Base-by-base conservation (phyloP, 2,113 vertebrate genomes). In the Chaenocephalus aceratus region DNA sequence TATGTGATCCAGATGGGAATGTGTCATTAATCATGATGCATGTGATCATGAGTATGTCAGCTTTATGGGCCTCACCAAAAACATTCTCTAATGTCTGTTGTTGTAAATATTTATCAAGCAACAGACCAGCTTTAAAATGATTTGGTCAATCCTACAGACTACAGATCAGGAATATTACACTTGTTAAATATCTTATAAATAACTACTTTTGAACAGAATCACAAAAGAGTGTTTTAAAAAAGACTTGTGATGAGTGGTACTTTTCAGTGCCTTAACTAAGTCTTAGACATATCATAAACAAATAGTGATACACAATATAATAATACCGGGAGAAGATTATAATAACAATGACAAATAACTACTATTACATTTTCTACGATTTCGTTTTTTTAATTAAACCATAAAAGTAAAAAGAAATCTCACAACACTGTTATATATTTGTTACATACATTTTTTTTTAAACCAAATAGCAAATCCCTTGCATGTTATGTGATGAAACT, bases 61-160 rank as follows among this genome's bases (percentile, higher is more conserved):
- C 46, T 74, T 66, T 13, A 60, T 54, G 30, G 10, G 64, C 52
- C 62, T 77, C 15, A 10, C 7, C 54, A 48, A 53, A 72, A 74
- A 30, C 77, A 73, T 62, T 30, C 36, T 71, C 57, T 23, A 5
- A 41, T 82, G 82, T 45, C 75, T 54, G 34, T 64, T 54, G 36
- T 63, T 34, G 54, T 69, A 30, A 68, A 64, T 72, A 72, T 63
- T 64, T 41, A 86, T 75, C 54, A 73, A 52, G 60, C 52, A 77
- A 48, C 54, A 62, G 65, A 2, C 10, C 2, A 34, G 7, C 23
- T 9, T 34, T 23, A 26, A 53, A 78, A 69, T 75, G 67, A 1
- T 56, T 65, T 1, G 30, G 30, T 30, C 44, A 34, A 5, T 21
- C 4, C 45, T 78, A n/a, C 65, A 64, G 23, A 56, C 34, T 10